Conservation (phyloP, 35 echinoderm and acorn worm genomes). For the Heliocidaris tuberculata region DNA sequence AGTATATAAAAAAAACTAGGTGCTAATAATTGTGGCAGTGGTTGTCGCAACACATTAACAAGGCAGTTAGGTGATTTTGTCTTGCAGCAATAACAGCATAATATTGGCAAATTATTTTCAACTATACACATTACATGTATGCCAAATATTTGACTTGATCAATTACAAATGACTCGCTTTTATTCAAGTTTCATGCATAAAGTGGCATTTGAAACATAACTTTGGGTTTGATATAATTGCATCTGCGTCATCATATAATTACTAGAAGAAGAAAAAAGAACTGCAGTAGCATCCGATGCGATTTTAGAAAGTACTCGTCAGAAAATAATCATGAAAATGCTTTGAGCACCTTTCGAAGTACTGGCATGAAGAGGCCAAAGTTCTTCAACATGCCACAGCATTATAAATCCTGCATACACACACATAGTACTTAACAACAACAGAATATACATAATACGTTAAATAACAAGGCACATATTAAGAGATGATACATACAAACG, state of each 20-base stretch:
- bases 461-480: constrained; percentile 39
- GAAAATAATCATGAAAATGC: neutral
- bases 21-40: too few relatives aligned
- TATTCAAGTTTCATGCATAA: neutral
- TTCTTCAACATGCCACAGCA: neutral
- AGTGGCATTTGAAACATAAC: neutral
- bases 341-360: neutral
- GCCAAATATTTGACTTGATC: too few relatives aligned
- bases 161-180: neutral
- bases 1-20: neutral
- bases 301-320: neutral
- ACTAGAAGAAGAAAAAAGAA: neutral
- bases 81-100: too few relatives aligned
- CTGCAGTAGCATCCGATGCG: neutral
- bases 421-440: constrained; percentile 7
- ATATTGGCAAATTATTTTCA: too few relatives aligned
- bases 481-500: neutral
- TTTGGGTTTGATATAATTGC: neutral
- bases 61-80: too few relatives aligned
- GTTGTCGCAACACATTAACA: too few relatives aligned
- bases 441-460: constrained; percentile 50
- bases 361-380: too few relatives aligned
- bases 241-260: neutral
- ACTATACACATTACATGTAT: too few relatives aligned
- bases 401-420: constrained; percentile 25